Conservation (phyloP, 1,140 invertebrate genomes). For the Caenorhabditis latens region DNA sequence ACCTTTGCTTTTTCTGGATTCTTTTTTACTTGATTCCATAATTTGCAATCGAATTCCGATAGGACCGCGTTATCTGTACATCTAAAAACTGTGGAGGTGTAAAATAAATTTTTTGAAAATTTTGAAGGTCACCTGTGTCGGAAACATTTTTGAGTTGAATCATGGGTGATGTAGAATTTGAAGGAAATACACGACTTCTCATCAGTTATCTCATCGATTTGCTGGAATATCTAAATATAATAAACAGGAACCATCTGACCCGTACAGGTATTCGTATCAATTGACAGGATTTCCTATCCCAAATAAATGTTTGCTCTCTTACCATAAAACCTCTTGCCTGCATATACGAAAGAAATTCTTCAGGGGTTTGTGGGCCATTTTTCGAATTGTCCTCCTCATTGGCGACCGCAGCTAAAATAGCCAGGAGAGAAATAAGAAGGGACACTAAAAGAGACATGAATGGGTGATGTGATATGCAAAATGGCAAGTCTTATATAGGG, state of each 20-base stretch:
- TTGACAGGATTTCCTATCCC: not conserved
- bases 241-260: not conserved
- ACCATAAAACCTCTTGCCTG: constrained; percentile 34
- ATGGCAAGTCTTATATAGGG: constrained; percentile 43
- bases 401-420: constrained; percentile 18
- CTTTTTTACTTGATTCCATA: constrained; percentile 28
- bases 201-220: constrained; percentile 26
- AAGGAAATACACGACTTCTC: constrained; percentile 23
- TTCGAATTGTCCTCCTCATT: not conserved
- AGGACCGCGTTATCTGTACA: constrained; percentile 8
- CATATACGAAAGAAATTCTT: constrained; percentile 20
- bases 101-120: not conserved
- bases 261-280: not conserved
- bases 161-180: constrained; percentile 48
- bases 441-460: constrained; percentile 48
- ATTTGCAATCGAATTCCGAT: constrained; percentile 17
- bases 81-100: not conserved
- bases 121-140: not conserved
- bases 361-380: not conserved
- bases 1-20: constrained; percentile 24
- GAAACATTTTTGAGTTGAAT: constrained; percentile 23
- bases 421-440: not conserved
- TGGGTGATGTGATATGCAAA: constrained; percentile 51
- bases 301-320: not conserved
- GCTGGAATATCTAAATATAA: not conserved